Percentiles rank a stretch among this genome's conserved stretches.
Conservation (phyloP, 1,140 invertebrate species). For the Limonius californicus region DNA sequence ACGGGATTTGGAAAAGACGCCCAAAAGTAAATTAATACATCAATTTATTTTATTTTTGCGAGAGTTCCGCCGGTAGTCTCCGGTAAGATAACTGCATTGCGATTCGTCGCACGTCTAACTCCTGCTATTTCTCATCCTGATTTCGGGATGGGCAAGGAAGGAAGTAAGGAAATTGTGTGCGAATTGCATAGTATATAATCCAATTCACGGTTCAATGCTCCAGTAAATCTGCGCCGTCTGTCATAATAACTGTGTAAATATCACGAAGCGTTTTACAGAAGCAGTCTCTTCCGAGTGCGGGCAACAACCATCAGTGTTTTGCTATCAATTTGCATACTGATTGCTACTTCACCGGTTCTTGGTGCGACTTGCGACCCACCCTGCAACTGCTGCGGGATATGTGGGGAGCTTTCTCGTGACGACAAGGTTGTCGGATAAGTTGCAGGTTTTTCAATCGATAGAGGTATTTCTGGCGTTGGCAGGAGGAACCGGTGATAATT, state of each 20-base stretch:
- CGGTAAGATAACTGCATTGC: conserved; percentile 17
- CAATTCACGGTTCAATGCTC: conserved; percentile 23
- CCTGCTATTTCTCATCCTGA: conserved; percentile 24
- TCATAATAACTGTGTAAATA: conserved; percentile 17
- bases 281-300: not conserved
- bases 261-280: conserved; percentile 1
- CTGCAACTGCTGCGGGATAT: too few relatives aligned
- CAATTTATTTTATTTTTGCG: not conserved
- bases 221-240: conserved; percentile 18
- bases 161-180: conserved; percentile 27
- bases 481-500: too few relatives aligned
- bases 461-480: too few relatives aligned
- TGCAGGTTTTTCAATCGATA: not conserved
- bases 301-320: not conserved
- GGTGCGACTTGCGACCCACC: not conserved
- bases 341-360: not conserved
- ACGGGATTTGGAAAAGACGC: too few relatives aligned
- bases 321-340: not conserved
- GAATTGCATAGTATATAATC: conserved; percentile 29
- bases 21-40: not conserved
- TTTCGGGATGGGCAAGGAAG: conserved; percentile 21
- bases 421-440: too few relatives aligned
- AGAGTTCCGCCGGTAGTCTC: not conserved
- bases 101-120: conserved; percentile 20
- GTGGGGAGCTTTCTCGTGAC: too few relatives aligned